Percentiles rank a stretch among this genome's conserved stretches.
Conservation (phyloP, 37 sponge, comb jelly and placozoan species). For the Hormiphora californensis region DNA sequence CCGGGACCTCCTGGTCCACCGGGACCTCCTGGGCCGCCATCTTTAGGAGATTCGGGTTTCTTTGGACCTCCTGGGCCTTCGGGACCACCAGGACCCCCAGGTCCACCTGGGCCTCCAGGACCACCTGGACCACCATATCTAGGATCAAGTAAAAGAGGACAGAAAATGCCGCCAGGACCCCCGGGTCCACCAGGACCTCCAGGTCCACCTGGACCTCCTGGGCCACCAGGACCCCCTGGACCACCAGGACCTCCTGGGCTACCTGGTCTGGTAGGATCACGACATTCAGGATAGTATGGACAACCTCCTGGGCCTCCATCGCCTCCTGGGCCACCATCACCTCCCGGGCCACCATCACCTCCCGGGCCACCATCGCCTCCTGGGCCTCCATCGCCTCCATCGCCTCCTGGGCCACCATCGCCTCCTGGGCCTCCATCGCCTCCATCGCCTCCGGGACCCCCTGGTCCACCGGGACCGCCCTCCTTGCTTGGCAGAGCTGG, state of each 20-base stretch:
- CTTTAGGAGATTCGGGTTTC: background rate
- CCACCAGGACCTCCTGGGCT: background rate
- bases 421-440: background rate
- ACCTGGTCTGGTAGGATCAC: background rate
- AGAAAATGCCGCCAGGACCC: background rate
- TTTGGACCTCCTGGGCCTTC: background rate
- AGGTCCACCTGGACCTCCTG: background rate
- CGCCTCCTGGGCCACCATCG: background rate
- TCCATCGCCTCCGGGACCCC: no score
- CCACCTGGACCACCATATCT: background rate
- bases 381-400: background rate
- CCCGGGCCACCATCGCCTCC: background rate
- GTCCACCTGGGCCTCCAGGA: background rate
- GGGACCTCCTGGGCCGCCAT: background rate
- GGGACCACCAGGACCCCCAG: background rate
- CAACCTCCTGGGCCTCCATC: background rate
- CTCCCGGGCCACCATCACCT: background rate
- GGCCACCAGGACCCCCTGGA: background rate
- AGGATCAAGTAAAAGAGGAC: background rate
- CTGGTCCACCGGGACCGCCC: no score
- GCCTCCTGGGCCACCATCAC: background rate
- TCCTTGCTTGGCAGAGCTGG: no score
- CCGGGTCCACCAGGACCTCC: background rate
- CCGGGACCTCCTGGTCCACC: background rate
- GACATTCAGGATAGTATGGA: no score